Evolutionary conservation across 1,140 invertebrate species (phyloP), one percentile per base, ranked within the genome.

Genomic region (Heliconius congener): DNA sequence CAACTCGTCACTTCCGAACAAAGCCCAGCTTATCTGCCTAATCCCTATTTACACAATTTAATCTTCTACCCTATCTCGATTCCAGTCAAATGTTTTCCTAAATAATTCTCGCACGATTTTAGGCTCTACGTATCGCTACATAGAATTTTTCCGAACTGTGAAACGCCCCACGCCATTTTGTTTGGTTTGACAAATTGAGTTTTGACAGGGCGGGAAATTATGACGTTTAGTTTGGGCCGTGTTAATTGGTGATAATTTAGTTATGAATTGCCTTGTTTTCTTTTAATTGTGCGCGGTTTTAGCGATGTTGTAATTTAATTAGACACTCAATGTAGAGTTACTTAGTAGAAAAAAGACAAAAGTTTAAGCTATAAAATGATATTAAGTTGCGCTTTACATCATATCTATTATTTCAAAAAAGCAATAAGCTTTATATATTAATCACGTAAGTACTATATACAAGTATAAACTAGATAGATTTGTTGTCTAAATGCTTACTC

Each of bases 31-130:
- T 94, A 93, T 90, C 93, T 93, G 82, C 84, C 88, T 94, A 94
- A 94, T 94, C 91, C 91, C 88, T 94, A 90, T 93, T 94, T 93
- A 93, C 89, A 93, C 93, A 94, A 90, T 90, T 92, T 94, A 94
- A 94, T 93, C 93, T 90, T 80, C 83, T 85, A 79, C 86, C 86
- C 84, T 83, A 86, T 82, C 85, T 78, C 52, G 82, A 79, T 82
- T 79, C 76, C 76, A 74, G 76, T 81, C 77, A 81, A 81, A 81
- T 75, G 73, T 78, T 81, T 78, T 78, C 16, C 80, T 77, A 74
- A 78, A 82, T 73, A 79, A 81, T 83, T 82, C 81, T 77, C 78
- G 84, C 76, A 82, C 84, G 81, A 91, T 83, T 88, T 83, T 85
- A 83, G 86, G 83, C 88, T 89, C 86, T 92, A 88, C 78, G 73